Conservation (phyloP, 2,888 invertebrate genomes). For the Diachrysia chrysitis region DNA sequence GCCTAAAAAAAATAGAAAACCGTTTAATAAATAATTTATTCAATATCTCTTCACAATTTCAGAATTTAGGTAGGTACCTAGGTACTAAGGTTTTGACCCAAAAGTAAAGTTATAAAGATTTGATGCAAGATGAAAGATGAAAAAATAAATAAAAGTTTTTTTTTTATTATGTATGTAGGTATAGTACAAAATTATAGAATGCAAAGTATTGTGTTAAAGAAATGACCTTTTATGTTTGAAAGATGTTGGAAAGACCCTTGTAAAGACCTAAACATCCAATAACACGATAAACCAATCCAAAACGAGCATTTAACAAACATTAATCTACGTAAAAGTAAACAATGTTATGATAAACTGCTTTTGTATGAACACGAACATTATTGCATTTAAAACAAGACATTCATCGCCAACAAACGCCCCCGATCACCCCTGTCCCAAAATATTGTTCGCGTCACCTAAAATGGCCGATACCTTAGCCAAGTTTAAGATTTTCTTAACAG, state of each 20-base stretch:
- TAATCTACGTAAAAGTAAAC: conserved; percentile 30
- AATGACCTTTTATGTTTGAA: too few species aligned
- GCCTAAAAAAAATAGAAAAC: background rate
- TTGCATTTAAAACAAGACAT: conserved; percentile 32
- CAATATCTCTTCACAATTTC: background rate
- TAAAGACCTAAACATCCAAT: background rate
- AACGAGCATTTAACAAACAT: conserved; percentile 29
- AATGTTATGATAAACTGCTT: conserved; percentile 41
- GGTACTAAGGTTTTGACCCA: background rate
- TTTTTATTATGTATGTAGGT: too few species aligned
- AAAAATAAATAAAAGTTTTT: too few species aligned
- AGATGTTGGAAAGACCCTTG: too few species aligned
- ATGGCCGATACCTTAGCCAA: conserved; percentile 18
- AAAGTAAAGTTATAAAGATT: background rate
- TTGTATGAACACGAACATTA: conserved; percentile 25
- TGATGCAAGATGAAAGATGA: too few species aligned
- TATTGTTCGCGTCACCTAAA: conserved; percentile 28
- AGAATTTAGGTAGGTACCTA: background rate
- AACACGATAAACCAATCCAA: conserved; percentile 6
- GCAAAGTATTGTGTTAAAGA: too few species aligned
- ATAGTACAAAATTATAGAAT: too few species aligned
- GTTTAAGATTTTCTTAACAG: conserved; percentile 21
- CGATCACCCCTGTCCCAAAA: conserved; percentile 34
- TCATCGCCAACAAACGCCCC: conserved; percentile 30
- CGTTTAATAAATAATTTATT: background rate